Evolutionary conservation across 1,140 invertebrate species (phyloP), one percentile per base, ranked within the genome.

Genomic region (Trichogramma pretiosum): DNA sequence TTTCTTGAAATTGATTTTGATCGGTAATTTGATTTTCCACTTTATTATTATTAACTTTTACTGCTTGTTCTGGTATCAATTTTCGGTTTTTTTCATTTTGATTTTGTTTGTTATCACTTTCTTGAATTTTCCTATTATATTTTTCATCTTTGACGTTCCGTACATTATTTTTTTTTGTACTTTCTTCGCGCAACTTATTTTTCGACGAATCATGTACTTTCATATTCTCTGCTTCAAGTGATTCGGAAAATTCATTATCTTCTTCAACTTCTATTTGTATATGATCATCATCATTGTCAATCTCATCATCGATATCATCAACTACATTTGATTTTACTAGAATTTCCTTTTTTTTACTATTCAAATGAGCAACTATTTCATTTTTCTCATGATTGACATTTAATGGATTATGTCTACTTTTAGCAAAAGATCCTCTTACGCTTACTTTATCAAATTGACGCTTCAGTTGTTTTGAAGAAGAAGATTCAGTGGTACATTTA

Each of bases 401-500:
- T 37, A 46, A 26, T 46, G 59, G 61, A 65, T 56, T 61, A 54
- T 57, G 58, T 17, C 56, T 52, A 38, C 26, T 39, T 46, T 46
- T 60, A 46, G 48, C 53, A 53, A 58, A 56, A 36, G 52, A 46
- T 28, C 56, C 54, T 50, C 53, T 50, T 13, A 34, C 5, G 30
- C 53, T 50, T 17, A 53, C 46, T 14, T 38, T 42, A 32, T 60
- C 61, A 41, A 60, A 60, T 44, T 56, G 57, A 33, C 54, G 59
- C 33, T 49, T 49, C 19, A 47, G 17, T 37, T 48, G 48, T 38
- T 48, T 38, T 9, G 28, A 21, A 43, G 53, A 33, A 43, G 33
- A 53, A 3, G 48, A 22, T 39, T 50, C 28, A 16, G n/a, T 57
- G n/a, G 56, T 35, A 47, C 63, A 66, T 53, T 56, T 65, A n/a